Evolutionary conservation across 37 sponge, comb jelly and placozoan genomes (phyloP), one percentile per base, ranked within the genome.

Genomic region (Cliona cf. orientalis): DNA sequence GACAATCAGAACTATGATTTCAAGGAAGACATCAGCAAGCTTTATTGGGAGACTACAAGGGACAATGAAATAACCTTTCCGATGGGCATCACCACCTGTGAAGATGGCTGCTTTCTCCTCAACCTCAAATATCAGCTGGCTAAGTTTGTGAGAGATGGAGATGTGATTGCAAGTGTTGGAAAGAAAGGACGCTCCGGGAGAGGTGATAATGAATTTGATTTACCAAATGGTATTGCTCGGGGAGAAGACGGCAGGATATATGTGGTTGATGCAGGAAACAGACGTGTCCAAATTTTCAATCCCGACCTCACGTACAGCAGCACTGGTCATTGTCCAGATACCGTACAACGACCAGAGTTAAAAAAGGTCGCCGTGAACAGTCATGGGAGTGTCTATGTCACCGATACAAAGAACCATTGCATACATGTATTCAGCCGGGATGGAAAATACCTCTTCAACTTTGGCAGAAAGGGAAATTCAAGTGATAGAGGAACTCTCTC

Each of bases 351-450:
- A 3, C 2, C 6, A 2, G n/a, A 69, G 23, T 25, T 61, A 28
- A 32, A 75, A 46, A 45, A 33, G 5, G 34, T 84, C 4, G 85
- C 76, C n/a, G 35, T 75, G 22, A 76, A 76, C 23, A 76, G 77
- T 35, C 29, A 2, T 22, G 85, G 85, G 2, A 42, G 59, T 28
- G 60, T 84, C 0, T 76, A 57, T 28, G 77, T 84, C 33, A 60
- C 85, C 25, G 77, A 84, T 45, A 2, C 32, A 3, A 19, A 21
- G 3, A 75, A 84, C 34, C 28, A 69, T 49, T 41, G 21, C 11
- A 49, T 84, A n/a, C 77, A 84, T 22, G 77, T 84, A 25, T 84
- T 84, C 57, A 55, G 46, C 3, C 17, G 35, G 2, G 67, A 66
- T 36, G 84, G 84, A 32, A 45, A 67, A 7, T 84, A 58, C 28